Conservation (phyloP, 2,888 invertebrate species). For the Sinohyriopsis cumingii region DNA sequence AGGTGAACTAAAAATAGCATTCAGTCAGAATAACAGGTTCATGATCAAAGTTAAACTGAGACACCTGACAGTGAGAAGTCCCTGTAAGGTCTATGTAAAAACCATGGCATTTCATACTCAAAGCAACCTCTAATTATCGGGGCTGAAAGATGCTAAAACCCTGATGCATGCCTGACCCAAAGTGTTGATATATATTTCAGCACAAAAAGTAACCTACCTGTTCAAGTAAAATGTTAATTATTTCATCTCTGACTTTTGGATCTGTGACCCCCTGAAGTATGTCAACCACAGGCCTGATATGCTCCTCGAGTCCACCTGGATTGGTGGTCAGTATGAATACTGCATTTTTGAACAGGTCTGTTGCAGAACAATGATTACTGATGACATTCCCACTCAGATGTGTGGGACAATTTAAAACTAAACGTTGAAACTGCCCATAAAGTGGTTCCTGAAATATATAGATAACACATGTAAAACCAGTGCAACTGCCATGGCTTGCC, state of each 20-base stretch:
- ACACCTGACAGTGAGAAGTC: too few species aligned
- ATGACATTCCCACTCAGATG: constrained; percentile 25
- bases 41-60: too few species aligned
- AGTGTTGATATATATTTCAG: too few species aligned
- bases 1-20: too few species aligned
- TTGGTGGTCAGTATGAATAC: constrained; percentile 63
- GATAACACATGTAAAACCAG: too few species aligned
- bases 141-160: too few species aligned
- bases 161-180: too few species aligned
- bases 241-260: constrained; percentile 39
- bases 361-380: constrained; percentile 20
- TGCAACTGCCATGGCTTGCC: too few species aligned
- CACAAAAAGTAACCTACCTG: constrained; percentile 43
- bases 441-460: constrained; percentile 22
- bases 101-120: too few species aligned
- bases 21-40: too few species aligned
- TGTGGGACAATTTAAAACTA: constrained; percentile 34
- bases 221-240: constrained; percentile 57
- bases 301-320: constrained; percentile 66
- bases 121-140: too few species aligned
- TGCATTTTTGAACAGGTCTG: constrained; percentile 46
- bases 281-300: constrained; percentile 59
- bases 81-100: too few species aligned
- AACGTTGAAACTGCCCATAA: constrained; percentile 43
- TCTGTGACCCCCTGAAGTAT: constrained; percentile 48